Evolutionary conservation across 1,140 invertebrate species (phyloP), one percentile per base, ranked within the genome.

Genomic region (Zelostemma sp.): DNA sequence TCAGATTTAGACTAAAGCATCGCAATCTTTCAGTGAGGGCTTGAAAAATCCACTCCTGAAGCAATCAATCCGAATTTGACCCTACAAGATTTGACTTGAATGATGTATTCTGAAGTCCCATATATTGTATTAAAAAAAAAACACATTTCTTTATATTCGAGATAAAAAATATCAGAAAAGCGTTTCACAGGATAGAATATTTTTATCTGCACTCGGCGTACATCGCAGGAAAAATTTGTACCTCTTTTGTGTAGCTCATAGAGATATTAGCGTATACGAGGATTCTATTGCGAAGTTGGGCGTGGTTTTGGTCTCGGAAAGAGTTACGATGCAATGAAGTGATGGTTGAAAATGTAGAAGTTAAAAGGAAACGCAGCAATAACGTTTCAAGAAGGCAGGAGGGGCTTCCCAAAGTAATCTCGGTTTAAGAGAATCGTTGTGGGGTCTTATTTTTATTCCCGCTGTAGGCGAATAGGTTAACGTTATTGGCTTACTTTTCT

Each of bases 281-380:
- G 47, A 17, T 49, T 49, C 38, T 46, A n/a, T 19, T 4, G 35
- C 19, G 21, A 31, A 54, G 19, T 41, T 55, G 59, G 58, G 57
- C 50, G 51, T 51, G 60, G 61, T 61, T 71, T 68, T 68, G 62
- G 65, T 61, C 47, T 61, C 46, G 57, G 43, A 45, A 56, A 68
- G 63, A 65, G 68, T 69, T 72, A 72, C 67, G 70, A 56, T 55
- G 60, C 50, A 51, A 69, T 55, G 50, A 71, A 74, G 60, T 62
- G 66, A 66, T 62, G 53, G 69, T 49, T 67, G 59, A 70, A 62
- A 74, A 65, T 49, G 62, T 59, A 49, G 35, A 62, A 68, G 72
- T 68, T 72, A 68, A 72, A 74, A 72, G 62, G 64, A 74, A 72
- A 76, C 63, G 75, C 67, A 64, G 73, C 73, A 77, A 77, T 77